Evolutionary conservation across 2,888 invertebrate species (phyloP).

Genomic region (Sarcophaga rosellei): DNA sequence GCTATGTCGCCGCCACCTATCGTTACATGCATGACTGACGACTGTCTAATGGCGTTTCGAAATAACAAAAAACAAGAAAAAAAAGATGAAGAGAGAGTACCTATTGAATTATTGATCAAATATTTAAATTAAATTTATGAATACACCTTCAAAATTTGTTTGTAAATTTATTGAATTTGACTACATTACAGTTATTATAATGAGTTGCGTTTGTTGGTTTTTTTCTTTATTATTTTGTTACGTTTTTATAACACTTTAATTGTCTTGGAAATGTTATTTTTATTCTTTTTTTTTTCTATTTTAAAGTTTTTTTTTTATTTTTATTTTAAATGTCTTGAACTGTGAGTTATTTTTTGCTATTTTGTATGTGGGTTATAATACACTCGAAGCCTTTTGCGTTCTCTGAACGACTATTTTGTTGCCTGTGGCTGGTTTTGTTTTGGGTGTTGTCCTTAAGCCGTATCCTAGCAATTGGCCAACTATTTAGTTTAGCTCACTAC

Average conservation of each 20-base stretch:
- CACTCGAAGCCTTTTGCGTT: constrained; percentile 69
- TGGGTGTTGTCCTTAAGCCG: constrained; percentile 74
- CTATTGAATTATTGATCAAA: constrained; percentile 42
- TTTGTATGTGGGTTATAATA: constrained; percentile 27
- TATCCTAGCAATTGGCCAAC: constrained; percentile 77
- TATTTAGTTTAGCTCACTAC: constrained; percentile 56
- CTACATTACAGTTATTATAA: background rate
- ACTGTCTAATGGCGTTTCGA: no score
- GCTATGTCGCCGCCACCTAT: background rate
- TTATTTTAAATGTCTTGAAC: background rate
- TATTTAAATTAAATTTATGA: background rate
- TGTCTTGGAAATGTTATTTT: no score
- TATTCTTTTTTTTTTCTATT: background rate
- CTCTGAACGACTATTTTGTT: constrained; percentile 70
- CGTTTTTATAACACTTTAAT: background rate
- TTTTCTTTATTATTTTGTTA: background rate
- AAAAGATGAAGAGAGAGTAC: background rate
- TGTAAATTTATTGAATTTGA: background rate
- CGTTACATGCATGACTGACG: background rate
- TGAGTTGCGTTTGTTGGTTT: constrained; percentile 13
- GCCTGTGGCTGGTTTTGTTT: constrained; percentile 68
- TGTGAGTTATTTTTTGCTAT: constrained; percentile 33
- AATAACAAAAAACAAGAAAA: no score
- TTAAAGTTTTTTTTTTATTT: constrained; percentile 4
- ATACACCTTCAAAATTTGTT: background rate